Conservation (phyloP, 2,113 vertebrate species). For the Nettapus auritus region DNA sequence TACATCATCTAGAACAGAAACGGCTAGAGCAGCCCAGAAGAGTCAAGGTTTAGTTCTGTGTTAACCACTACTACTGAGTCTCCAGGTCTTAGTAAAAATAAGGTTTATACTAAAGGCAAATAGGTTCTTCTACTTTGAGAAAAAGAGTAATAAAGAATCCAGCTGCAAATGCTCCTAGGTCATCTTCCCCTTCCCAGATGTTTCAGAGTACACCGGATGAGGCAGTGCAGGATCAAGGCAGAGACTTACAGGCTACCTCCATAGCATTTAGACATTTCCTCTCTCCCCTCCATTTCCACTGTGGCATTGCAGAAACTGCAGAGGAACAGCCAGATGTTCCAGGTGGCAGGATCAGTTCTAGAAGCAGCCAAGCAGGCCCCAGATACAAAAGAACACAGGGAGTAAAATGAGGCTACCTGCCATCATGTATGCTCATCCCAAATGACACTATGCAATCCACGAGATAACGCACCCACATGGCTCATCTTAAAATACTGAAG, state of each 20-base stretch:
- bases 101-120: neutral
- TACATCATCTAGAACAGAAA: neutral
- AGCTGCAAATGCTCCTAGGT: neutral
- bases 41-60: neutral
- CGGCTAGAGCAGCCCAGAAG: neutral
- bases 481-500: neutral
- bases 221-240: neutral
- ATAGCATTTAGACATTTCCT: neutral
- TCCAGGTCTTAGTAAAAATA: neutral
- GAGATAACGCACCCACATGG: neutral
- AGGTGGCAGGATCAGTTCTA: neutral
- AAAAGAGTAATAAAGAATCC: neutral
- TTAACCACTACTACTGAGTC: neutral
- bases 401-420: neutral
- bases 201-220: neutral
- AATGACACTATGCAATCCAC: neutral
- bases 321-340: neutral
- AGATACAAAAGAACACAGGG: neutral
- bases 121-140: neutral
- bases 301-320: neutral
- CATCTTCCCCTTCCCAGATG: neutral
- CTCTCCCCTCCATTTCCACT: neutral
- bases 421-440: neutral
- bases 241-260: neutral
- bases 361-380: neutral